A percentile compares a stretch with the other conserved stretches of the same genome.
These are phyloP conservation scores for Silurus lanzhouensis DNA, from an alignment of 2,797 vertebrate species.

Conservation along the genomic window DNA sequence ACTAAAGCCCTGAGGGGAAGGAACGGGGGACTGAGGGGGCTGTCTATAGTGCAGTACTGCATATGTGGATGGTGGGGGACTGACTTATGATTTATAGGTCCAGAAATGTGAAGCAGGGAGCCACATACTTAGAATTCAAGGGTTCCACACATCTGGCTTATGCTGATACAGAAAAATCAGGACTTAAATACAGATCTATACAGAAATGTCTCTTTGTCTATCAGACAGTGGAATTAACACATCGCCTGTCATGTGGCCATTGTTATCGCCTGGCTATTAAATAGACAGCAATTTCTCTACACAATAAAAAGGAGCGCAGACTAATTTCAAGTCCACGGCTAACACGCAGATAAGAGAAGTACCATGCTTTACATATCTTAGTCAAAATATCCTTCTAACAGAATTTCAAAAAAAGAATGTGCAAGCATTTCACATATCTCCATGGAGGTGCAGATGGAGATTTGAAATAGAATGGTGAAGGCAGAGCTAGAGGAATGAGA, in stretches of 20 bases:
- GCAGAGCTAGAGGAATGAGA: not conserved
- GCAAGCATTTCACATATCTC: conserved; percentile 64
- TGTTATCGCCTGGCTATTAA: conserved; percentile 57
- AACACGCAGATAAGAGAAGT: conserved; percentile 61
- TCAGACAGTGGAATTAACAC: conserved; percentile 52
- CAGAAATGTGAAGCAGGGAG: conserved; percentile 24
- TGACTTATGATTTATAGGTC: conserved; percentile 68
- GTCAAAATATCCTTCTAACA: conserved; percentile 72
- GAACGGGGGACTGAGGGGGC: conserved; percentile 18
- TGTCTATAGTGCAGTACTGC: conserved; percentile 21
- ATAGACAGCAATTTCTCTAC: conserved; percentile 56
- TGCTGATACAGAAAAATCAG: not conserved
- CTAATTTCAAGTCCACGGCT: conserved; percentile 53
- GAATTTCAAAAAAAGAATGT: conserved; percentile 61
- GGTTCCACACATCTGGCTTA: not conserved
- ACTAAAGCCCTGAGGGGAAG: conserved; percentile 37
- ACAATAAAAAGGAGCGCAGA: conserved; percentile 57
- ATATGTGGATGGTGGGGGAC: conserved; percentile 31
- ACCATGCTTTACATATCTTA: conserved; percentile 59
- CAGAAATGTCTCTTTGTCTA: conserved; percentile 12
- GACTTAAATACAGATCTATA: not conserved
- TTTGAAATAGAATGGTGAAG: not conserved
- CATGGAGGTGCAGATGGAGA: conserved; percentile 35
- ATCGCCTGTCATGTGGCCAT: conserved; percentile 40
- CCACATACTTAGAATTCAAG: conserved; percentile 10